Base-by-base conservation (phyloP, 1,140 invertebrate species). In the Drosophila bocki region DNA sequence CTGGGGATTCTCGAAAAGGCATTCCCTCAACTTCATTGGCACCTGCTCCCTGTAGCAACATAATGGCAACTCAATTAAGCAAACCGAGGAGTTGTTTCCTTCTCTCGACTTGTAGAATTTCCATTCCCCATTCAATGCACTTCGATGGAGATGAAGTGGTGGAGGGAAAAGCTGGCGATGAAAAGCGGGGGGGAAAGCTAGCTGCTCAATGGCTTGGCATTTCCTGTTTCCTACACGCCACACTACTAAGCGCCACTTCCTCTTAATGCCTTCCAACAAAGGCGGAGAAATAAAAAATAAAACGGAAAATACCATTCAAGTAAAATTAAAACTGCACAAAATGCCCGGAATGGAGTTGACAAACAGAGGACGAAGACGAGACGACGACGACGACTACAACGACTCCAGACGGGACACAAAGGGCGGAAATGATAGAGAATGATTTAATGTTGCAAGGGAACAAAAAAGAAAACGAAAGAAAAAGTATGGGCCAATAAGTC, bases 31-130 rank as follows among this genome's bases (percentile, higher is more conserved):
- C 39, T 62, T 58, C 37, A 64, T 47, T 48, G 72, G 59, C 60
- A 78, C 44, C 60, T 70, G 57, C 53, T 69, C 70, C 70, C 70
- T 22, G 33, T 53, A 67, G 54, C 64, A 78, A 78, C 74, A 77
- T 78, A 87, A 87, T 86, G 76, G 76, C 83, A 86, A 86, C 83
- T 87, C 84, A 87, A 87, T 87, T 87, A 87, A 87, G 80, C 84
- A 83, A 86, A 83, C 83, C 78, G 76, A 68, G 76, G 74, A 82
- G 83, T 54, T 61, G 58, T 77, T 87, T 80, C 76, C 83, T 77
- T 77, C 65, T 65, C 54, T 54, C 58, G 37, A 65, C 68, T 78
- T 65, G 9, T 42, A 69, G 48, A 82, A 86, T 76, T 86, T 86
- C 62, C 82, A 86, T 87, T 82, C 62, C 65, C 44, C 65, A 80